phyloP scores from a whole-genome alignment of 2,888 invertebrate species.

The Scelioninae gen. 1 region DNA sequence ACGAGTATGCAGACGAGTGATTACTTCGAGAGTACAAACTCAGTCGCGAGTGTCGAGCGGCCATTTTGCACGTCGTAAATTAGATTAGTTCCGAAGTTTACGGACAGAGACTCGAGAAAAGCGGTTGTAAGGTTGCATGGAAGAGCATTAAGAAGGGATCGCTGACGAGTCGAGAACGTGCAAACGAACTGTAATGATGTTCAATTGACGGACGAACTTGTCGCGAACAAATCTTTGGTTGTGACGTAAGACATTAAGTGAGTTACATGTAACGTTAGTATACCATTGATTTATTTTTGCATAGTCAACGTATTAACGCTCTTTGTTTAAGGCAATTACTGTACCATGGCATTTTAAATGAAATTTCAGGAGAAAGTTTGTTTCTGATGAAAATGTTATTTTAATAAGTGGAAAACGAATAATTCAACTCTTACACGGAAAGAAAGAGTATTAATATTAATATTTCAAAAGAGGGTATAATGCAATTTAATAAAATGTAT shows the following conservation, averaged over 20 bases:
- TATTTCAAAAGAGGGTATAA: too few relatives aligned
- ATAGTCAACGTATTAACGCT: too few relatives aligned
- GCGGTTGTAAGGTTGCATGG: constrained; percentile 73
- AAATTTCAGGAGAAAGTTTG: too few relatives aligned
- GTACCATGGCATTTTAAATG: too few relatives aligned
- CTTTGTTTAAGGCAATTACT: too few relatives aligned
- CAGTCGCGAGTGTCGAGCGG: constrained; percentile 72
- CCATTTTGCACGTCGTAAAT: constrained; percentile 81
- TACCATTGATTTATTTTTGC: constrained; percentile 50
- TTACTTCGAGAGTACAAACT: constrained; percentile 73
- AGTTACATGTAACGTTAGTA: constrained; percentile 52
- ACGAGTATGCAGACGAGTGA: constrained; percentile 71
- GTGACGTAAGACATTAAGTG: constrained; percentile 60
- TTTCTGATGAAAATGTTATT: too few relatives aligned
- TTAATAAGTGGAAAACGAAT: too few relatives aligned
- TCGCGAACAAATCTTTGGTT: constrained; percentile 65
- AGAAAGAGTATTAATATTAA: too few relatives aligned
- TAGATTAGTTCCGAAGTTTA: constrained; percentile 82
- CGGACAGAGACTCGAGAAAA: constrained; percentile 73
- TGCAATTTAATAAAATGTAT: too few relatives aligned
- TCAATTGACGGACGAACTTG: constrained; percentile 68
- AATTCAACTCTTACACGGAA: too few relatives aligned
- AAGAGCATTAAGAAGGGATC: constrained; percentile 77
- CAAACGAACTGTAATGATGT: constrained; percentile 74
- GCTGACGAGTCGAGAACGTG: constrained; percentile 78